Percentiles rank a stretch among this genome's conserved stretches.
Conservation (phyloP, 2,113 vertebrate genomes). For the Gobio gobio region DNA sequence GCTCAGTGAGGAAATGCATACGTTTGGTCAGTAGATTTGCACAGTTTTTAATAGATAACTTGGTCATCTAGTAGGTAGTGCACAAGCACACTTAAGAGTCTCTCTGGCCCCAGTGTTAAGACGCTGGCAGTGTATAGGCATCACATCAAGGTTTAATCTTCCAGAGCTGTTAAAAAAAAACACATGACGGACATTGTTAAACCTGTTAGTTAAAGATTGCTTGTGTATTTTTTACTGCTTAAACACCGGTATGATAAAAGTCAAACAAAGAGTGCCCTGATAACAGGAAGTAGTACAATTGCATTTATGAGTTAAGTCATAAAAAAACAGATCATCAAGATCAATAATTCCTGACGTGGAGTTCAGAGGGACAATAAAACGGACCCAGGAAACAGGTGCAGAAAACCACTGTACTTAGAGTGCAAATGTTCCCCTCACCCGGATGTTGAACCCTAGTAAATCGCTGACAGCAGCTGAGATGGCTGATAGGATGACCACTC, state of each 20-base stretch:
- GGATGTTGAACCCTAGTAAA: slow-evolving; percentile 95
- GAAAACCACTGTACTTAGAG: not conserved
- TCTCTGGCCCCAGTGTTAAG: slow-evolving; percentile 57
- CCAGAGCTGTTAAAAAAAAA: slow-evolving; percentile 72
- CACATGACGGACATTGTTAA: slow-evolving; percentile 16
- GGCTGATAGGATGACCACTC: slow-evolving; percentile 95
- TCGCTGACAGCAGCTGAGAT: slow-evolving; percentile 96
- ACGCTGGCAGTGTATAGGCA: slow-evolving; percentile 51
- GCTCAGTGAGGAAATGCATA: slow-evolving; percentile 51
- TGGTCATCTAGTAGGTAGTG: slow-evolving; percentile 27
- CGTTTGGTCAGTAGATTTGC: slow-evolving; percentile 74
- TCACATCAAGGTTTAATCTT: slow-evolving; percentile 80
- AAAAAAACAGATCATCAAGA: not conserved
- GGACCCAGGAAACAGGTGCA: not conserved
- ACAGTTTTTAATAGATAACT: slow-evolving; percentile 52
- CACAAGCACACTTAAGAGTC: not conserved
- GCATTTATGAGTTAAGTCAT: slow-evolving; percentile 1
- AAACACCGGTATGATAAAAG: not conserved
- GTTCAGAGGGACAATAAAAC: not conserved
- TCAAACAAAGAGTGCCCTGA: not conserved
- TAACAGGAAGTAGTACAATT: not conserved
- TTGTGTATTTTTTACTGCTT: not conserved
- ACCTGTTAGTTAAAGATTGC: not conserved
- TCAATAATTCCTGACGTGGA: not conserved
- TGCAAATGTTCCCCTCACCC: slow-evolving; percentile 76